Evolutionary conservation across 23 tunicate genomes (phyloP), one percentile per base, ranked within the genome.

Genomic region (Trididemnum miniatum): DNA sequence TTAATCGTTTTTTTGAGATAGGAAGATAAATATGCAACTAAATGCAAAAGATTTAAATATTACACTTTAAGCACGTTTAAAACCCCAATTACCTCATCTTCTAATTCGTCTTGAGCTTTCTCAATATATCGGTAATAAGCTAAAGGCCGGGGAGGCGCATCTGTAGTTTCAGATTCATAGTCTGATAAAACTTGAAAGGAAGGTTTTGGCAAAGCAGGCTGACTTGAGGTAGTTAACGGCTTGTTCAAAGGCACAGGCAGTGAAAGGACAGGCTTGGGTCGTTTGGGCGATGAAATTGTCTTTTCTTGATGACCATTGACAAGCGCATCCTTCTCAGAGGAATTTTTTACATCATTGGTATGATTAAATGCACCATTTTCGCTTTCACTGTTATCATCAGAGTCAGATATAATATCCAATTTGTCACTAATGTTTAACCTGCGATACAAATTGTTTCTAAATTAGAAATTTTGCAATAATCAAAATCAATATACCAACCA

Each of bases 81-180:
- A 9, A 44, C 54, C 9, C 9, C 54, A 44, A 9, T 7, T 76
- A 93, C 98, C 89, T 84, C 91, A 51, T 93, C 94, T 20, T 86
- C 94, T 39, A 93, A 71, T 7, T 93, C 98, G 1, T 93, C 98
- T 32, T 52, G 82, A 50, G 89, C 84, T 29, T 71, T 81, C 52
- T 93, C 98, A 25, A 93, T 93, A 67, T 93, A 93, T 0, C 98
- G 83, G 71, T 88, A 93, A 78, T 93, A 93, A 25, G 94, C 94
- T 31, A 83, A 50, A 22, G 78, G 51, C 15, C 98, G 83, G 1
- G 66, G 38, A 30, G 93, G 92, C 0, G 89, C 94, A 76, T 88
- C 89, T 5, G 64, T 66, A 9, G 86, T 81, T 76, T 84, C 87
- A 3, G 25, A 73, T 35, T 88, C 93, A 69, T 84, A 80, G 22